Evolutionary conservation across 2,888 invertebrate genomes (phyloP).

Genomic region (Ceriagrion tenellum): DNA sequence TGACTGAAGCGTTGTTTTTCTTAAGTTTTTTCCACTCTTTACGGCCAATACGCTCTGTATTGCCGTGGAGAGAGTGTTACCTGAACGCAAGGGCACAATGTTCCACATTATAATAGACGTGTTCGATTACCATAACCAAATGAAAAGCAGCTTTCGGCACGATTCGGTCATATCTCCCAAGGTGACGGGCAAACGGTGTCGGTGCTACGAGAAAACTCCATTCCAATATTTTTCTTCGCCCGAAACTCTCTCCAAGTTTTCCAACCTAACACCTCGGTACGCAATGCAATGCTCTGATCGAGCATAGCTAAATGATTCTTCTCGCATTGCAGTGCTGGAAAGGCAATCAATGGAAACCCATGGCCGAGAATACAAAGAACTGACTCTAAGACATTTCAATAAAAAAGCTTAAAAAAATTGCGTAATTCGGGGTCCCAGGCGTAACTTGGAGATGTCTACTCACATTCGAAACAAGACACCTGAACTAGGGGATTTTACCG

Average conservation of each 20-base stretch:
- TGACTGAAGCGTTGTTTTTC: not conserved
- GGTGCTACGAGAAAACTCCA: not conserved
- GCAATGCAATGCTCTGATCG: not conserved
- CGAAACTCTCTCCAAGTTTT: not conserved
- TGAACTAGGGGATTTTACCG: too few species aligned
- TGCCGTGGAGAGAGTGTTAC: not conserved
- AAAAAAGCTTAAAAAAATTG: too few species aligned
- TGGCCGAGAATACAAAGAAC: too few species aligned
- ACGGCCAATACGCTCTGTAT: not conserved
- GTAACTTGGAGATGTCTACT: too few species aligned
- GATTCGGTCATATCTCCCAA: not conserved
- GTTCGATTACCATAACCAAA: not conserved
- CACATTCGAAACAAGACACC: too few species aligned
- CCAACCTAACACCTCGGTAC: not conserved
- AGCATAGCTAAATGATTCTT: not conserved
- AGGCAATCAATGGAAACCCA: not conserved
- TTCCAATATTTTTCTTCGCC: not conserved
- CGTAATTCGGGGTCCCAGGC: too few species aligned
- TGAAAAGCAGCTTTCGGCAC: not conserved
- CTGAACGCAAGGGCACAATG: not conserved
- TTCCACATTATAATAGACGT: not conserved
- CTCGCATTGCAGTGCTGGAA: not conserved
- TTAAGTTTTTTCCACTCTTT: not conserved
- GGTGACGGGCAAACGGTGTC: not conserved
- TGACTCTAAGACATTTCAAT: too few species aligned